Conservation (phyloP, 1,140 invertebrate species). For the Druon quercuslanigerum region DNA sequence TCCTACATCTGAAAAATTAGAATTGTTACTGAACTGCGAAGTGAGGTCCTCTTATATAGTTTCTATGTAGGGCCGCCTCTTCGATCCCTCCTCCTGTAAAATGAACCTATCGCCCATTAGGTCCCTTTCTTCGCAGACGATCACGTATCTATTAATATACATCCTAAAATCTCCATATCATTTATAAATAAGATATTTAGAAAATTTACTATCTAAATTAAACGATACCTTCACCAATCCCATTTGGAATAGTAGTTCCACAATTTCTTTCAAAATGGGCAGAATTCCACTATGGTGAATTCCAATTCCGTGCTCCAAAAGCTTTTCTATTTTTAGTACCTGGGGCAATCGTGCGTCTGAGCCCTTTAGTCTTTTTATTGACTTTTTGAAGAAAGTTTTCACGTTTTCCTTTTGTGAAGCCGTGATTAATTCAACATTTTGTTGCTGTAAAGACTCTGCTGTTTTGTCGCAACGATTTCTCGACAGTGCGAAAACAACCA, state of each 20-base stretch:
- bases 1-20: no score
- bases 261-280: slow-evolving; percentile 97
- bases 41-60: no score
- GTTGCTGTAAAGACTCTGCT: slow-evolving; percentile 46
- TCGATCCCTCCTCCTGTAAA: no score
- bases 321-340: slow-evolving; percentile 85
- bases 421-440: slow-evolving; percentile 84
- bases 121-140: no score
- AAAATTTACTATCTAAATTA: not conserved
- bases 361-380: slow-evolving; percentile 88
- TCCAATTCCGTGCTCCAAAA: slow-evolving; percentile 93
- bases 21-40: no score
- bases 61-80: no score
- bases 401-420: slow-evolving; percentile 89
- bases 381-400: slow-evolving; percentile 88
- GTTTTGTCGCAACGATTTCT: slow-evolving; percentile 87
- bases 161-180: not conserved
- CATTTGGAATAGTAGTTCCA: slow-evolving; percentile 96
- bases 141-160: no score
- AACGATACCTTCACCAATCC: slow-evolving; percentile 88
- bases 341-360: slow-evolving; percentile 93
- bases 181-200: slow-evolving; percentile 20
- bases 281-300: slow-evolving; percentile 98
- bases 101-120: no score
- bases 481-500: slow-evolving; percentile 96